A percentile compares a stretch with the other conserved stretches of the same genome.
These are phyloP conservation scores for Trachelus tabidus DNA, from an alignment of 2,888 invertebrate species.

Conservation along the genomic window DNA sequence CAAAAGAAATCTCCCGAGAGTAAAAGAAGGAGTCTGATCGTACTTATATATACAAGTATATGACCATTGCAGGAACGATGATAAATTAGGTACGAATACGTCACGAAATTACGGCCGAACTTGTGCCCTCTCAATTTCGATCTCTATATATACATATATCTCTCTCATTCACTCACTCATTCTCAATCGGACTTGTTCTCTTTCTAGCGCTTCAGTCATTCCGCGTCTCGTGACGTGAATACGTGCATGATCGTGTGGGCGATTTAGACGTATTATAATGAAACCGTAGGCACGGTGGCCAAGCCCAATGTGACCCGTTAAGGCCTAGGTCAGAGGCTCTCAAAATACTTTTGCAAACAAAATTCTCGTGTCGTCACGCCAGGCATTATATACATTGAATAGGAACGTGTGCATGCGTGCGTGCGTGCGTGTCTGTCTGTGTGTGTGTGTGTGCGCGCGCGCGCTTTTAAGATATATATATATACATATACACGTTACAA, in stretches of 20 bases:
- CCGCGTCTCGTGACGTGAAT: constrained; percentile 1
- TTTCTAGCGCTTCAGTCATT: background rate
- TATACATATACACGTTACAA: background rate
- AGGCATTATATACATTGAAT: background rate
- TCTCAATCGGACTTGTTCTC: background rate
- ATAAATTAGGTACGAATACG: background rate
- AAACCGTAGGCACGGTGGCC: constrained; percentile 4
- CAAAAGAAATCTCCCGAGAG: background rate
- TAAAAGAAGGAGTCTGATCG: background rate
- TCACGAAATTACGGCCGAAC: background rate
- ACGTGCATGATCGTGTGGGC: constrained; percentile 5
- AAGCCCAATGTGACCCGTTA: constrained; percentile 8
- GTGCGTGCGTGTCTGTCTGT: too few species aligned
- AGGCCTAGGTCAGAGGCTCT: constrained; percentile 4
- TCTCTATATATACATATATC: background rate
- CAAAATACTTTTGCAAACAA: constrained; percentile 1
- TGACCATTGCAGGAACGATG: background rate
- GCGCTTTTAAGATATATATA: too few species aligned
- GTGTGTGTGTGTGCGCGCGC: too few species aligned
- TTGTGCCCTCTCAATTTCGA: background rate
- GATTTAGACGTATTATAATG: background rate
- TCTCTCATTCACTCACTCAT: background rate
- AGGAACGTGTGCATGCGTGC: too few species aligned
- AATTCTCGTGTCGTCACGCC: background rate
- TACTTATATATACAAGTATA: too few species aligned